A percentile compares a stretch with the other conserved stretches of the same genome.
Conservation (phyloP, 2,797 vertebrate genomes). For the Cyprinodon diabolis region DNA sequence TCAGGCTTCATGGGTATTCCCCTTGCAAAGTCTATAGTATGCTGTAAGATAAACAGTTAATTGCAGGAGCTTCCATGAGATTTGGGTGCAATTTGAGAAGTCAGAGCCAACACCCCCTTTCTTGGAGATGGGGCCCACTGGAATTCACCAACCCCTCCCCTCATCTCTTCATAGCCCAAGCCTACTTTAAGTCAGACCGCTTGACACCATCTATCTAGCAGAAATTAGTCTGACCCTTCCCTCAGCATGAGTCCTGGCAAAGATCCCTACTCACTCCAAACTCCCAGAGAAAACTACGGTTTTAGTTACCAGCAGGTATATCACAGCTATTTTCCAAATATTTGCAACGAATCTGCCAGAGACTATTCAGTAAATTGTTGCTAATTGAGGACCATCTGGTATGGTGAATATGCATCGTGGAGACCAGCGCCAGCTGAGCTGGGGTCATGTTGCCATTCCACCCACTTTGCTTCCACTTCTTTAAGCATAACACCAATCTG, state of each 20-base stretch:
- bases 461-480: slow-evolving; percentile 52
- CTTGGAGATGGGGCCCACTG: slow-evolving; percentile 41
- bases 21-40: slow-evolving; percentile 59
- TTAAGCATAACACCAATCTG: slow-evolving; percentile 55
- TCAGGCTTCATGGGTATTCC: slow-evolving; percentile 31
- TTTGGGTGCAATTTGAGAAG: slow-evolving; percentile 73
- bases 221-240: slow-evolving; percentile 52
- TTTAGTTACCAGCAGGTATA: slow-evolving; percentile 63
- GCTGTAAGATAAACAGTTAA: slow-evolving; percentile 76
- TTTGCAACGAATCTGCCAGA: slow-evolving; percentile 48
- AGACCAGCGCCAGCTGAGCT: slow-evolving; percentile 5
- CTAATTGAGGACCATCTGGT: slow-evolving; percentile 17
- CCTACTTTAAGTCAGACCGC: slow-evolving; percentile 57
- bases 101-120: slow-evolving; percentile 14
- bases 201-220: slow-evolving; percentile 76
- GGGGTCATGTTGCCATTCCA: slow-evolving; percentile 62
- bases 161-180: slow-evolving; percentile 28
- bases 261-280: slow-evolving; percentile 47
- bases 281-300: slow-evolving; percentile 47
- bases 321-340: slow-evolving; percentile 55
- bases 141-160: slow-evolving; percentile 58
- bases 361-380: slow-evolving; percentile 46
- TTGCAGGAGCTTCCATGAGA: slow-evolving; percentile 70
- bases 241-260: slow-evolving; percentile 44
- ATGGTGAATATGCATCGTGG: slow-evolving; percentile 16